Evolutionary conservation across 53 echinoderm and acorn worm species (phyloP).

Genomic region (Echinometra lucunter): DNA sequence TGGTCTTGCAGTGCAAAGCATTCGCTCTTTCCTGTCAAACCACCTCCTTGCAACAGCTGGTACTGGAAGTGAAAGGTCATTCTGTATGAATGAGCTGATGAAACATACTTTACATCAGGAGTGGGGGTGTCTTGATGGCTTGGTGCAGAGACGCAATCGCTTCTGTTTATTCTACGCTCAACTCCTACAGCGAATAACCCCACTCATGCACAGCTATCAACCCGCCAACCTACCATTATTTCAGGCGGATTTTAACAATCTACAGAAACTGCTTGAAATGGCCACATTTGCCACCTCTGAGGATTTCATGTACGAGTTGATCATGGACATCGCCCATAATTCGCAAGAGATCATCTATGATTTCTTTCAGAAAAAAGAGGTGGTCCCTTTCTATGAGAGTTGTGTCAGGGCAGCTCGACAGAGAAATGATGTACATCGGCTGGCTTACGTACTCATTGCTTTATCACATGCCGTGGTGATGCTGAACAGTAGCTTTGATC

Average conservation of each 20-base stretch:
- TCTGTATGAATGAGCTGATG: slow-evolving; percentile 28
- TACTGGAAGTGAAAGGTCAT: background rate
- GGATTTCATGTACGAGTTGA: slow-evolving; percentile 50
- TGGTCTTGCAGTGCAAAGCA: background rate
- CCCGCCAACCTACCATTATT: slow-evolving; percentile 2
- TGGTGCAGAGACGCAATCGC: slow-evolving; percentile 45
- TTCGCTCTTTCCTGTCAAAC: slow-evolving; percentile 13
- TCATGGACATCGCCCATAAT: slow-evolving; percentile 30
- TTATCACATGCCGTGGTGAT: slow-evolving; percentile 30
- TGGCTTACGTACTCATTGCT: slow-evolving; percentile 45
- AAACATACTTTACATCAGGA: slow-evolving; percentile 9
- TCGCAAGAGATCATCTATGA: slow-evolving; percentile 44
- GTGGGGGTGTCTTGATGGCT: background rate
- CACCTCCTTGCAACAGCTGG: background rate
- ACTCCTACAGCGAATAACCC: slow-evolving; percentile 37
- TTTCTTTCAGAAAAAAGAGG: slow-evolving; percentile 23
- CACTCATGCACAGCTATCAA: slow-evolving; percentile 11
- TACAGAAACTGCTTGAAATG: slow-evolving; percentile 56
- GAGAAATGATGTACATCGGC: slow-evolving; percentile 26
- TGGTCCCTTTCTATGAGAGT: slow-evolving; percentile 54
- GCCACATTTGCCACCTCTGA: slow-evolving; percentile 8
- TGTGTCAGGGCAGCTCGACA: slow-evolving; percentile 43
- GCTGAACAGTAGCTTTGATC: background rate
- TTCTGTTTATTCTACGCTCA: slow-evolving; percentile 45
- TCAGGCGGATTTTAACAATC: slow-evolving; percentile 21